Conservation (phyloP, 2,888 invertebrate genomes). For the Acheta domesticus region DNA sequence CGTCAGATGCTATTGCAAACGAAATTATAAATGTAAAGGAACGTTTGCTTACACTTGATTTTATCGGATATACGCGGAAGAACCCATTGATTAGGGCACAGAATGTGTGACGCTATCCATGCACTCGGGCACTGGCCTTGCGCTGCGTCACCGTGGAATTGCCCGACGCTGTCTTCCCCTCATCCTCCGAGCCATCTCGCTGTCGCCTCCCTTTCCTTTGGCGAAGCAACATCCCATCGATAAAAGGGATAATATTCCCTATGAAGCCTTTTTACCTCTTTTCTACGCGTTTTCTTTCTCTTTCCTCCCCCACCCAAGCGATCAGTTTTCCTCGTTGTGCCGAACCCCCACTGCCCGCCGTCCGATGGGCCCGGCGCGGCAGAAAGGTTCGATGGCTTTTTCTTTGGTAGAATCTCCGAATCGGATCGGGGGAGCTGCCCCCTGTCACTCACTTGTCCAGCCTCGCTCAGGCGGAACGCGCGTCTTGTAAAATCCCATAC, state of each 20-base stretch:
- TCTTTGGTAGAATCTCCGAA: slow-evolving; percentile 28
- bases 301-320: not conserved
- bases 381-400: slow-evolving; percentile 11
- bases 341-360: not conserved
- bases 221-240: not conserved
- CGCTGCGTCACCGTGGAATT: too few species aligned
- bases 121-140: too few species aligned
- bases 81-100: too few species aligned
- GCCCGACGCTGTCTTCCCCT: too few species aligned
- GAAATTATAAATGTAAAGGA: too few species aligned
- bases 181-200: too few species aligned
- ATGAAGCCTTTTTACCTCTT: not conserved
- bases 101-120: too few species aligned
- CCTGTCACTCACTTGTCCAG: slow-evolving; percentile 34
- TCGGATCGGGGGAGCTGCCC: slow-evolving; percentile 26
- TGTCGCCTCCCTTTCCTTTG: not conserved
- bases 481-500: slow-evolving; percentile 25
- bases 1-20: too few species aligned
- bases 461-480: slow-evolving; percentile 30
- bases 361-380: not conserved
- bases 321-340: not conserved
- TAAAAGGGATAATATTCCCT: not conserved
- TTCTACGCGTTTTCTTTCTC: not conserved
- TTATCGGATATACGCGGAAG: too few species aligned
- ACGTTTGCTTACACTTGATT: too few species aligned